Evolutionary conservation across 1,140 invertebrate species (phyloP).

Genomic region (Heliothis virescens): DNA sequence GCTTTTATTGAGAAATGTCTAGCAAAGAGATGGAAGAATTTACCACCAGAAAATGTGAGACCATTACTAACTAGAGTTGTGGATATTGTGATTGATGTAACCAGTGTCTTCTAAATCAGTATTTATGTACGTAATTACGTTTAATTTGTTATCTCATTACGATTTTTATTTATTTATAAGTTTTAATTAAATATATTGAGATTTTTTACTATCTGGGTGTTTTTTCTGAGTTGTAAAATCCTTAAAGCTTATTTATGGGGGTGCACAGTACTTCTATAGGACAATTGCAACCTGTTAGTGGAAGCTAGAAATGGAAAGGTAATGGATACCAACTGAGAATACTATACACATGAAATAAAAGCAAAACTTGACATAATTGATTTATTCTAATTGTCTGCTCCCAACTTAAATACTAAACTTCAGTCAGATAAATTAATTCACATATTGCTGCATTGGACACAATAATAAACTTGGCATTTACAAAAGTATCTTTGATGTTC

Average conservation of each 20-base stretch:
- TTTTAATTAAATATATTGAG: conserved; percentile 31
- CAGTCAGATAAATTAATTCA: too few species aligned
- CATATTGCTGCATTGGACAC: too few species aligned
- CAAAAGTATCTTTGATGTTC: too few species aligned
- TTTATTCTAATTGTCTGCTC: too few species aligned
- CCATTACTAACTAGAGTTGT: conserved; percentile 76
- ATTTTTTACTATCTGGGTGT: background rate
- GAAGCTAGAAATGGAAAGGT: background rate
- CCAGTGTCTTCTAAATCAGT: conserved; percentile 57
- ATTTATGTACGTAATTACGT: conserved; percentile 32
- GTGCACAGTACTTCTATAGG: too few species aligned
- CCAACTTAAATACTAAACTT: too few species aligned
- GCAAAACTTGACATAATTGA: too few species aligned
- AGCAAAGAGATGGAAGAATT: conserved; percentile 68
- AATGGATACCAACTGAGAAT: too few species aligned
- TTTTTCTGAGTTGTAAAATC: background rate
- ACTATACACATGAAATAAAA: too few species aligned
- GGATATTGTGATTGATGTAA: conserved; percentile 73
- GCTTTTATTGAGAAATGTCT: conserved; percentile 74
- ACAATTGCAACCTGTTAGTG: background rate
- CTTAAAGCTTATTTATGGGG: too few species aligned
- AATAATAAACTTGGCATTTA: background rate
- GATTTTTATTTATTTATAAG: conserved; percentile 36
- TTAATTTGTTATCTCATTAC: conserved; percentile 42
- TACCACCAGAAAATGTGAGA: conserved; percentile 70